phyloP scores from a whole-genome alignment of 2,888 invertebrate species.

The Baccha elongata region DNA sequence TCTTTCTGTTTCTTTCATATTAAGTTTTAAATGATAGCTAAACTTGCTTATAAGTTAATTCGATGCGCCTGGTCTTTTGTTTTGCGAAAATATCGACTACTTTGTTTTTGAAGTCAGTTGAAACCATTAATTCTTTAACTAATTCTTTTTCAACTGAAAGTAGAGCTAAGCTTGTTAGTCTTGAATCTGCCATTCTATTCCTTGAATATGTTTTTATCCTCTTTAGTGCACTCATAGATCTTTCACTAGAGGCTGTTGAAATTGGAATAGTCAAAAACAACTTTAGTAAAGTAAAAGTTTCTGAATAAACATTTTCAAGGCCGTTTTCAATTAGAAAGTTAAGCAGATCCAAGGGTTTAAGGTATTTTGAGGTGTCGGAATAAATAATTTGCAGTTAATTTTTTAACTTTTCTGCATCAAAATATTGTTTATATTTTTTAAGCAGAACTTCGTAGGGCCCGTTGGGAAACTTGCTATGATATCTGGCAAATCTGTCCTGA shows the following conservation, averaged over 20 bases:
- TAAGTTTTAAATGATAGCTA: not conserved
- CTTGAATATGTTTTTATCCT: not conserved
- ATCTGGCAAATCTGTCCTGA: not conserved
- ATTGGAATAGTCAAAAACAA: not conserved
- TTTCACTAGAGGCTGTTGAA: not conserved
- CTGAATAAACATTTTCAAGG: not conserved
- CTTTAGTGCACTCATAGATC: not conserved
- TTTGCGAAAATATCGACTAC: not conserved
- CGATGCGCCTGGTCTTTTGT: not conserved
- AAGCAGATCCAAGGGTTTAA: not conserved
- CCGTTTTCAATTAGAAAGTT: not conserved
- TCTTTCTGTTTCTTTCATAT: too few relatives aligned
- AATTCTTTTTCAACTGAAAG: conserved; percentile 1
- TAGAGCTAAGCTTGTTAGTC: not conserved
- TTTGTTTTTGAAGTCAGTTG: not conserved
- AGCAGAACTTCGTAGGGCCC: not conserved
- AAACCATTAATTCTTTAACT: conserved; percentile 1
- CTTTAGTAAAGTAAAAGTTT: not conserved
- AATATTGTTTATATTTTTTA: conserved; percentile 5
- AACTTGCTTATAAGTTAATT: not conserved
- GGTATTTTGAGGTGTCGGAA: not conserved
- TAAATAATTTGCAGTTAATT: not conserved
- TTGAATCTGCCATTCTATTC: not conserved
- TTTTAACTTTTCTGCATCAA: not conserved
- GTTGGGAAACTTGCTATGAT: too few relatives aligned